These are phyloP conservation scores for Styela clava DNA, from an alignment of 23 tunicate species.

Conservation along the genomic window DNA sequence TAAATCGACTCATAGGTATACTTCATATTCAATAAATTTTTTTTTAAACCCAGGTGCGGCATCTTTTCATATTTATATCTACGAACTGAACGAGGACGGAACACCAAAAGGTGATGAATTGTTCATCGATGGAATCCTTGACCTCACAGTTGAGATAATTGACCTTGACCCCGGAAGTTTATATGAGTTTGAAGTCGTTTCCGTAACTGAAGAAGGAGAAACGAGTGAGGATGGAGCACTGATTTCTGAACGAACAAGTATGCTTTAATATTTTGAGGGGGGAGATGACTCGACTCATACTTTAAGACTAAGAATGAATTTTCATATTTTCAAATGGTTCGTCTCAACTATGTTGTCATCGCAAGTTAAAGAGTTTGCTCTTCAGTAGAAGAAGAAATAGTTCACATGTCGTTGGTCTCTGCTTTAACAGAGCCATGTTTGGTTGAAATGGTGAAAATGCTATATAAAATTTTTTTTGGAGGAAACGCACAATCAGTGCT, in stretches of 20 bases:
- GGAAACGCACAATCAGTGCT: too few species aligned
- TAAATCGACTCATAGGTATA: too few species aligned
- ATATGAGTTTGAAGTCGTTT: conserved; percentile 39
- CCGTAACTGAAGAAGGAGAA: conserved; percentile 29
- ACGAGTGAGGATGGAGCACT: conserved; percentile 23
- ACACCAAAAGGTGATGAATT: background rate
- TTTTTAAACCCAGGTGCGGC: conserved; percentile 32
- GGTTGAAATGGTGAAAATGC: too few species aligned
- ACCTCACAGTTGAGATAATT: conserved; percentile 1
- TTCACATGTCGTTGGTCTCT: background rate
- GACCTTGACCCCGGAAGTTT: conserved; percentile 33
- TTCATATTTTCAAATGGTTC: background rate
- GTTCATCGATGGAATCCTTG: background rate
- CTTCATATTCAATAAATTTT: too few species aligned
- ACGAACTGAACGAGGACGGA: background rate
- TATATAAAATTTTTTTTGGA: too few species aligned
- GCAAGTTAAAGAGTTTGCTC: background rate
- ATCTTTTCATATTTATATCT: background rate
- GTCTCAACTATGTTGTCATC: background rate
- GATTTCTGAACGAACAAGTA: conserved; percentile 46
- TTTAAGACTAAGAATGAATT: too few species aligned
- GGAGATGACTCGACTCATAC: too few species aligned
- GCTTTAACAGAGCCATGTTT: too few species aligned
- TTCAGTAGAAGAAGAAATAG: background rate
- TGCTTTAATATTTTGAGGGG: background rate